These are phyloP conservation scores for Anguilla megastoma DNA, from an alignment of 2,797 vertebrate genomes.

Conservation along the genomic window DNA sequence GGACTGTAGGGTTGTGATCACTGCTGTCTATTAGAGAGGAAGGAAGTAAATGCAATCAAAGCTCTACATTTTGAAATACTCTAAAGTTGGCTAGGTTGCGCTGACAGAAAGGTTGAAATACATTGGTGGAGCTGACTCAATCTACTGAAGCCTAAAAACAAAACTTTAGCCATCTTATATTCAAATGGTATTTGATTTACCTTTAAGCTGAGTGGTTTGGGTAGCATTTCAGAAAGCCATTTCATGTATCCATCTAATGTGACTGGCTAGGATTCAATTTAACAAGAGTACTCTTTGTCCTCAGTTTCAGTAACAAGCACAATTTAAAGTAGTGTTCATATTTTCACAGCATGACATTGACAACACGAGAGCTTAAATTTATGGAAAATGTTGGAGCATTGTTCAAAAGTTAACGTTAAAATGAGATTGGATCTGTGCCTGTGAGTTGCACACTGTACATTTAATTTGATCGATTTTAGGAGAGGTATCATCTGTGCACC, in stretches of 20 bases:
- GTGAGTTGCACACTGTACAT: neutral
- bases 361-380: neutral
- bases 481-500: too few species aligned
- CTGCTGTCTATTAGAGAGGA: constrained; percentile 42
- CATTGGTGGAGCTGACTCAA: neutral
- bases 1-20: constrained; percentile 27
- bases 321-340: neutral
- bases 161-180: neutral
- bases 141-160: neutral
- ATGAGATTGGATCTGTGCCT: neutral
- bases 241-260: neutral
- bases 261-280: neutral
- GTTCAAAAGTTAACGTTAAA: neutral
- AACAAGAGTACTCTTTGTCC: neutral
- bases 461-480: too few species aligned
- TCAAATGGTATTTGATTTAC: neutral
- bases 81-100: neutral
- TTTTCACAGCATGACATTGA: neutral
- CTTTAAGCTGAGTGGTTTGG: neutral
- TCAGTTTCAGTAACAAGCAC: neutral
- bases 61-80: neutral
- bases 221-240: neutral
- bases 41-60: constrained; percentile 41
- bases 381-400: neutral
- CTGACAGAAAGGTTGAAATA: neutral